Evolutionary conservation across 2,113 vertebrate genomes (phyloP).

Genomic region (Siniperca knerii): DNA sequence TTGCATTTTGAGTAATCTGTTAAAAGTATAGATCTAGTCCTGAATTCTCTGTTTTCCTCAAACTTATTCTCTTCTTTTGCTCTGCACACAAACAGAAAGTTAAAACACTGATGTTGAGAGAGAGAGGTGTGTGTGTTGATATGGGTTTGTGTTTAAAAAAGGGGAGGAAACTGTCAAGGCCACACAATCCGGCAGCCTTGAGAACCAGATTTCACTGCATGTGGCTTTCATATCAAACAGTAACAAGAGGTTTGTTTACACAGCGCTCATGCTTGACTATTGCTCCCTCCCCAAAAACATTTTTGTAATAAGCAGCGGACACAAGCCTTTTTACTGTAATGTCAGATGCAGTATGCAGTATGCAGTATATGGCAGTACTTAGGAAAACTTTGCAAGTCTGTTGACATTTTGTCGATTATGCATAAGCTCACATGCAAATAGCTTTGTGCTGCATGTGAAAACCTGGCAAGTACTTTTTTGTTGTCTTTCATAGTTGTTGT

Average conservation of each 20-base stretch:
- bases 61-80: not conserved
- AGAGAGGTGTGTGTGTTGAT: not conserved
- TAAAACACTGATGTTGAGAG: not conserved
- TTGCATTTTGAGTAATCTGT: not conserved
- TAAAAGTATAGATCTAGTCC: not conserved
- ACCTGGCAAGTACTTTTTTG: not conserved
- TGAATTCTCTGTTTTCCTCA: not conserved
- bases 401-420: not conserved
- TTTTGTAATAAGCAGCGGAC: not conserved
- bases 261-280: not conserved
- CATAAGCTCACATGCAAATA: not conserved
- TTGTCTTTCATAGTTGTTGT: not conserved
- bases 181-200: conserved; percentile 5
- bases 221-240: conserved; percentile 15
- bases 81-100: not conserved
- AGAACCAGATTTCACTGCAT: not conserved
- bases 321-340: not conserved
- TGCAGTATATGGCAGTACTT: not conserved
- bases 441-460: not conserved
- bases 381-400: not conserved
- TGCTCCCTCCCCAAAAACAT: not conserved
- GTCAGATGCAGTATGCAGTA: not conserved
- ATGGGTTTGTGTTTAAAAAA: conserved; percentile 3
- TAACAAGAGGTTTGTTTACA: not conserved
- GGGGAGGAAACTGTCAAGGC: conserved; percentile 22